Base-by-base conservation (phyloP, 2,113 vertebrate genomes). In the Orientallactaga bullata region DNA sequence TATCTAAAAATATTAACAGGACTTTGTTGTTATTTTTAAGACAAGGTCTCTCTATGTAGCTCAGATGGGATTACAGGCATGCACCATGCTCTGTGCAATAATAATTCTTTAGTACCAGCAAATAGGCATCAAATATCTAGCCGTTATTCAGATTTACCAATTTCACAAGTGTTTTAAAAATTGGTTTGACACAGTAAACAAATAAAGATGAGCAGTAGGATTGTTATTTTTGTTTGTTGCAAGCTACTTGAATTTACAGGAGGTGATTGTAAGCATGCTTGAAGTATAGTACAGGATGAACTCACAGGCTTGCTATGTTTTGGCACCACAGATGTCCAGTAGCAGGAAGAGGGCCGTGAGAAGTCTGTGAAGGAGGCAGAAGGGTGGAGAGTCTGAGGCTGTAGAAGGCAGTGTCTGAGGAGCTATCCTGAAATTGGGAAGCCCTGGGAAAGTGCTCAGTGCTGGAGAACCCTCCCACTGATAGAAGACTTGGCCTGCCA, bases 131-230 rank as follows among this genome's bases (percentile, higher is more conserved):
- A 58, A 28, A 13, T 42, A 21, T 15, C 69, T 85, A 65, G 61
- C 66, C 51, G 12, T 77, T 86, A 39, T 63, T 90, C 26, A 76
- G 32, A n/a, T 60, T 20, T 69, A n/a, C 55, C 8, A 81, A 26
- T 76, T 37, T 65, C 60, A 74, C 5, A 72, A 26, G 17, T 63
- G 7, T 42, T 73, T 20, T 66, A 7, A 24, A 1, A 11, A 76
- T 72, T 82, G 88, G 63, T 84, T 66, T 91, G 91, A 79, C 10
- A 87, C 72, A 39, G 32, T 39, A 74, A 73, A 51, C 65, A 71
- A 83, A 35, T 47, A 10, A 58, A 8, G 60, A 26, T 71, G 71
- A 61, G 69, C 20, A 7, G 1, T 20, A 60, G 37, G 79, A 81
- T 81, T 68, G 35, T 76, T 51, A 60, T 35, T 65, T 58, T 42